Base-by-base conservation (phyloP, 1,140 invertebrate genomes). In the Anoplophora glabripennis region DNA sequence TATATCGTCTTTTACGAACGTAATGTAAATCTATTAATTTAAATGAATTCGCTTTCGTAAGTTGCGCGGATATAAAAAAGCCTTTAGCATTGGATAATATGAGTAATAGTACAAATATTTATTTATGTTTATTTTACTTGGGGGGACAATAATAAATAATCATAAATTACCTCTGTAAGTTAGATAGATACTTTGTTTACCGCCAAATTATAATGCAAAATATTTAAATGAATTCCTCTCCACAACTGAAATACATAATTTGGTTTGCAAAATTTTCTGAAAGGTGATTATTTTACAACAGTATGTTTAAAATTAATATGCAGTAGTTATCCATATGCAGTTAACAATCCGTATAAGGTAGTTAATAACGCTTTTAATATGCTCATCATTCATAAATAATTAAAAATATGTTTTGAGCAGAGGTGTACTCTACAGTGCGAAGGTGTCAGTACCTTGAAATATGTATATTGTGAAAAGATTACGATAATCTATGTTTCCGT, bases 71-170 rank as follows among this genome's bases (percentile, higher is more conserved):
- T 49, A 33, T 49, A 21, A 49, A 33, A 21, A 49, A 12, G n/a
- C 47, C 14, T 49, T 10, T 28, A 28, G 21, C 21, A 28, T 28
- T 28, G 21, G 47, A 21, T n/a, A 21, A 11, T 49, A 37, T 49
- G 47, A 49, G 15, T 53, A 41, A 53, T 40, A 38, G 14, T 8
- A 17, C 18, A 40, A 53, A 53, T 40, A 44, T 53, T 53, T 53
- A 41, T 53, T 28, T 53, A 46, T n/a, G 21, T 28, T 28, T 28
- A 5, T 28, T 28, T 28, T 28, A 28, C n/a, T 7, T 41, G n/a
- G 2, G 15, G 38, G 4, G 38, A 7, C 40, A 57, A 57, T 56
- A 34, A 52, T 17, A 17, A 56, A 14, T 14, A 35, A 56, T 34
- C 49, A 21, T 28, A 35, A 15, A 14, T 42, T 28, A 51, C 44